Percentiles rank a stretch among this genome's conserved stretches.
Conservation (phyloP, 2,113 vertebrate genomes). For the Eublepharis macularius region DNA sequence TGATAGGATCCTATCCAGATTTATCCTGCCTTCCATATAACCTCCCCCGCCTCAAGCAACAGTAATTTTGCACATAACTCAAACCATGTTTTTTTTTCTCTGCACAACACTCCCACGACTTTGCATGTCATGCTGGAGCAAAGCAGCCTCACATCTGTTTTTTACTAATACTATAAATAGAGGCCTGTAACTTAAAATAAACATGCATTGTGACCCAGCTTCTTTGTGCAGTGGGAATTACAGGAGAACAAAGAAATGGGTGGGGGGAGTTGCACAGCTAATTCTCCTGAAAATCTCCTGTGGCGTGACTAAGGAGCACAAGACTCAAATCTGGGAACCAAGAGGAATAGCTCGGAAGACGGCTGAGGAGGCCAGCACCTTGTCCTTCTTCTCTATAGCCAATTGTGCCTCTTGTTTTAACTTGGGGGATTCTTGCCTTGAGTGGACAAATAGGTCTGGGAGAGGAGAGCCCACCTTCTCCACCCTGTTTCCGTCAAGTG, state of each 20-base stretch:
- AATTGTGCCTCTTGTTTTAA: no score
- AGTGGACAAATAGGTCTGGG: no score
- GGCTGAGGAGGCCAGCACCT: no score
- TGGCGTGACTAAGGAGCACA: not conserved
- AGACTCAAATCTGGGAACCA: not conserved
- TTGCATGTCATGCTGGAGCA: not conserved
- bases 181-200: not conserved
- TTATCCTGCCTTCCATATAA: not conserved
- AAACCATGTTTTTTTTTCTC: not conserved
- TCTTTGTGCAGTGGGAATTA: not conserved
- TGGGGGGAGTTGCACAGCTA: not conserved
- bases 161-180: slow-evolving; percentile 7
- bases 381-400: no score
- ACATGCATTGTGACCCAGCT: not conserved
- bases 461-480: no score
- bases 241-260: not conserved
- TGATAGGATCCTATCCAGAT: no score
- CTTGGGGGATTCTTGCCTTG: no score
- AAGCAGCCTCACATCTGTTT: not conserved
- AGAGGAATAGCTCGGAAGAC: no score
- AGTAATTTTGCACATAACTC: not conserved
- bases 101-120: not conserved
- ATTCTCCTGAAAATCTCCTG: not conserved
- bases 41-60: not conserved
- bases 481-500: no score